These are phyloP conservation scores for Euproctis similis DNA, from an alignment of 2,888 invertebrate genomes.

Conservation along the genomic window DNA sequence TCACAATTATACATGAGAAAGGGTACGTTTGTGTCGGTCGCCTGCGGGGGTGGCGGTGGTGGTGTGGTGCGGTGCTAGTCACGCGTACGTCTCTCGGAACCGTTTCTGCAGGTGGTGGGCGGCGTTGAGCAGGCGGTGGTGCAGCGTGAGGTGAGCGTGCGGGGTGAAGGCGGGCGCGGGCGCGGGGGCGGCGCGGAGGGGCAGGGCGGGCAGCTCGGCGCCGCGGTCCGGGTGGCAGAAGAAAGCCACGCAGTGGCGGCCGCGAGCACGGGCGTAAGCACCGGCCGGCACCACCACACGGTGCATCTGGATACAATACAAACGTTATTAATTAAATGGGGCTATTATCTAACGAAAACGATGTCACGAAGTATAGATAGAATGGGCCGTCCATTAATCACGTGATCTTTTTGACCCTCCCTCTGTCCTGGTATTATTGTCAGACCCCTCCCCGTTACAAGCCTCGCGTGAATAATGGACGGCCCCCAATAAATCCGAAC, in stretches of 20 bases:
- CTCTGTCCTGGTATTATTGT: no score
- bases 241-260: slow-evolving; percentile 85
- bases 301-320: slow-evolving; percentile 81
- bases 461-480: no score
- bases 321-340: no score
- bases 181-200: slow-evolving; percentile 52
- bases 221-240: slow-evolving; percentile 84
- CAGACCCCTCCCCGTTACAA: no score
- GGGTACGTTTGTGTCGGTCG: slow-evolving; percentile 25
- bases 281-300: slow-evolving; percentile 83
- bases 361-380: no score
- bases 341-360: no score
- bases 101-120: slow-evolving; percentile 83
- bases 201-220: slow-evolving; percentile 66
- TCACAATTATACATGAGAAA: not conserved
- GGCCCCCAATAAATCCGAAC: no score
- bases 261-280: slow-evolving; percentile 75
- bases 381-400: no score
- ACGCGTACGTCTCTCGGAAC: slow-evolving; percentile 82
- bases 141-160: slow-evolving; percentile 58
- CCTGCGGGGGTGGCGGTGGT: slow-evolving; percentile 24
- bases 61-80: slow-evolving; percentile 43
- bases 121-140: slow-evolving; percentile 79
- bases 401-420: no score
- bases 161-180: slow-evolving; percentile 57